These are phyloP conservation scores for Myzus persicae DNA, from an alignment of 1,140 invertebrate species.

Conservation along the genomic window DNA sequence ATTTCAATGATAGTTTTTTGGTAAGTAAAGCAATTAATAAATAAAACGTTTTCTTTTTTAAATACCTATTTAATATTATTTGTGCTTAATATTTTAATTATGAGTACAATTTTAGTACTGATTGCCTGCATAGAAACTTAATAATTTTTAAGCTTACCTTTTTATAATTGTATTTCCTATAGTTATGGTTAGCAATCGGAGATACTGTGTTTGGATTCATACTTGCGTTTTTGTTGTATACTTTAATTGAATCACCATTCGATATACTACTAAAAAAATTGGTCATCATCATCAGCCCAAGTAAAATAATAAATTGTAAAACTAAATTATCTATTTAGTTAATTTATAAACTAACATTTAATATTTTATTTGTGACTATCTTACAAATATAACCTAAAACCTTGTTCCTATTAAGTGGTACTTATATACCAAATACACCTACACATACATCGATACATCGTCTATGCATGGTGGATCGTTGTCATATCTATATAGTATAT, in stretches of 20 bases:
- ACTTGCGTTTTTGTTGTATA: conserved; percentile 57
- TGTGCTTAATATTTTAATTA: neutral
- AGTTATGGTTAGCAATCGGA: conserved; percentile 60
- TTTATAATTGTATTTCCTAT: conserved; percentile 13
- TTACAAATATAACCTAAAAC: too few relatives aligned
- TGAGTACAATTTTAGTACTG: neutral
- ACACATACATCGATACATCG: too few relatives aligned
- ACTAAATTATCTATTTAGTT: neutral
- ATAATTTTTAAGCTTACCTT: neutral
- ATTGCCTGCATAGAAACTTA: neutral
- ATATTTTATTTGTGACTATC: neutral
- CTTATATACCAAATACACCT: too few relatives aligned
- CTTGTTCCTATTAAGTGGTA: too few relatives aligned
- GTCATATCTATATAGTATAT: too few relatives aligned
- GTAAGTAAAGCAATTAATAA: conserved; percentile 26
- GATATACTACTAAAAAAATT: conserved; percentile 59
- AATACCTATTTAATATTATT: neutral
- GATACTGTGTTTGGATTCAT: conserved; percentile 57
- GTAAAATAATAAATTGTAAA: neutral
- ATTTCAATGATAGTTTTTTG: conserved; percentile 50
- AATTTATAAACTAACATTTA: neutral
- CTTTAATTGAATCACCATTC: conserved; percentile 59
- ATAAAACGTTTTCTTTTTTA: neutral
- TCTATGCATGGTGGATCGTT: too few relatives aligned
- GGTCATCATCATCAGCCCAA: neutral